Percentiles rank a stretch among this genome's conserved stretches.
phyloP scores from a whole-genome alignment of 2,113 vertebrate genomes.

The Dicerorhinus sumatrensis region DNA sequence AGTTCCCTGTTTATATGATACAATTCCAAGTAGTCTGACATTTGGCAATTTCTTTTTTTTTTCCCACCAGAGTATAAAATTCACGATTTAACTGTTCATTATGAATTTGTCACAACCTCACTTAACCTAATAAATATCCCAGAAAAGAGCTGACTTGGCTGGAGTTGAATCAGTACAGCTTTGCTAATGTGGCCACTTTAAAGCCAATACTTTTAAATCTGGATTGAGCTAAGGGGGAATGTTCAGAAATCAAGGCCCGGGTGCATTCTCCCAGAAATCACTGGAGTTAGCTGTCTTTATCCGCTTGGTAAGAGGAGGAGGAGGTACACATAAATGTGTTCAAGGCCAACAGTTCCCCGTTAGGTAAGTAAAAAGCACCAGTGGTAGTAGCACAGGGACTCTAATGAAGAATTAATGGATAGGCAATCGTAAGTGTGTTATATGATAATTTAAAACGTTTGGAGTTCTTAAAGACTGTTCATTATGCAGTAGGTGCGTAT shows the following conservation, averaged over 20 bases:
- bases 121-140: constrained; percentile 60
- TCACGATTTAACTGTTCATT: constrained; percentile 55
- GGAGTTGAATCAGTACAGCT: constrained; percentile 61
- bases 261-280: constrained; percentile 56
- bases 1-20: constrained; percentile 10
- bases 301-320: background rate
- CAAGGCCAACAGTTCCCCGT: background rate
- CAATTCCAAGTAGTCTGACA: background rate
- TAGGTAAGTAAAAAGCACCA: rapidly evolving
- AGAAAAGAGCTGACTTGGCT: constrained; percentile 54
- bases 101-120: constrained; percentile 56
- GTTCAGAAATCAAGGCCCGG: constrained; percentile 22
- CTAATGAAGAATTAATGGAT: background rate
- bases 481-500: background rate
- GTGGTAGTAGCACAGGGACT: too few relatives aligned
- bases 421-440: background rate
- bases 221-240: background rate
- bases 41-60: background rate
- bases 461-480: background rate
- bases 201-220: constrained; percentile 57
- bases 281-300: background rate
- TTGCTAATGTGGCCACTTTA: constrained; percentile 54
- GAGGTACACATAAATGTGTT: background rate
- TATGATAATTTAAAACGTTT: background rate
- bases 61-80: constrained; percentile 35